Evolutionary conservation across 2,888 invertebrate genomes (phyloP).

Genomic region (Mythimna pallens): DNA sequence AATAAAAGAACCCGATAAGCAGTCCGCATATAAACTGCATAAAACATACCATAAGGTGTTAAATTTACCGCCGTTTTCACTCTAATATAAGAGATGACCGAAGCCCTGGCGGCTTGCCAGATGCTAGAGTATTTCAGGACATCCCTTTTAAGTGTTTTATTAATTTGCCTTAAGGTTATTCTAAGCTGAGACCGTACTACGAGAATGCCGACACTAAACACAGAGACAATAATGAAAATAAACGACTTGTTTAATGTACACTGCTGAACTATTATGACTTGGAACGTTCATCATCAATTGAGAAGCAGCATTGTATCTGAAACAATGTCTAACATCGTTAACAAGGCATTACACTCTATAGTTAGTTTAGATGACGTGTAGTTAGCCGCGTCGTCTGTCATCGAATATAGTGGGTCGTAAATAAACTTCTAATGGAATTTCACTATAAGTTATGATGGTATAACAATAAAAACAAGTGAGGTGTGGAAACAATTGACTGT

Average conservation of each 20-base stretch:
- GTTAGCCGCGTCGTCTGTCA: slow-evolving; percentile 60
- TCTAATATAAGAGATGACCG: slow-evolving; percentile 81
- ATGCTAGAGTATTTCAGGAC: slow-evolving; percentile 83
- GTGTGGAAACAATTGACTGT: slow-evolving; percentile 22
- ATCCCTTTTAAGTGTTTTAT: slow-evolving; percentile 88
- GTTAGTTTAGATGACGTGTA: slow-evolving; percentile 56
- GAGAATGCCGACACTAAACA: slow-evolving; percentile 60
- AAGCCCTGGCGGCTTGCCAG: slow-evolving; percentile 81
- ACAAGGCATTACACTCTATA: slow-evolving; percentile 26
- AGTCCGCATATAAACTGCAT: slow-evolving; percentile 42
- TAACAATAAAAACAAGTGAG: slow-evolving; percentile 47
- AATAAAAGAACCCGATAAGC: slow-evolving; percentile 24
- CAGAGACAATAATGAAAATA: slow-evolving; percentile 42
- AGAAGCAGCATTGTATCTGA: slow-evolving; percentile 46
- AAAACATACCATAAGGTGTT: slow-evolving; percentile 62
- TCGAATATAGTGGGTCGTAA: slow-evolving; percentile 60
- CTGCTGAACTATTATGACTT: slow-evolving; percentile 25
- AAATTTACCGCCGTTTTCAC: slow-evolving; percentile 68
- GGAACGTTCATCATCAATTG: slow-evolving; percentile 7
- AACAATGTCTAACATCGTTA: slow-evolving; percentile 14
- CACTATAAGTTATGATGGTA: slow-evolving; percentile 43
- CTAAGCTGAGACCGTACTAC: slow-evolving; percentile 70
- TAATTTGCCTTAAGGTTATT: slow-evolving; percentile 86
- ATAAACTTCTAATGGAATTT: slow-evolving; percentile 59
- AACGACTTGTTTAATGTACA: slow-evolving; percentile 43